Evolutionary conservation across 2,888 invertebrate genomes (phyloP), one percentile per base, ranked within the genome.

Genomic region (Bellardia bayeri): DNA sequence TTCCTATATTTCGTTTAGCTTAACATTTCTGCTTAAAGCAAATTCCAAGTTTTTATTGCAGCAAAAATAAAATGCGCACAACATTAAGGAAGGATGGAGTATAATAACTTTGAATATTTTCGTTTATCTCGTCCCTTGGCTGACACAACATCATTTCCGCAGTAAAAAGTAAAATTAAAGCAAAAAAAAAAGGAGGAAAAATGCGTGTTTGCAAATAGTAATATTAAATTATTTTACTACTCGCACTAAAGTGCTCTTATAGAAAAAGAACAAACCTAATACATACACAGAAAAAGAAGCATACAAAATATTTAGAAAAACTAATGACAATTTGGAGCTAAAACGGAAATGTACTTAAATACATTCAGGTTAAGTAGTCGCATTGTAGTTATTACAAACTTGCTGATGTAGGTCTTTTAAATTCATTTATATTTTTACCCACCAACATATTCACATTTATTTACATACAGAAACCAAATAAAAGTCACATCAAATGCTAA

Each of bases 331-430:
- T 68, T 82, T 68, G 69, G 63, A 71, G 30, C 54, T 23, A 51
- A 64, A 83, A 58, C 80, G 61, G 74, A 80, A 85, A 74, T 61
- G n/a, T 71, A 54, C 83, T 83, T 76, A 45, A 45, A 45, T 45
- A 42, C 5, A 75, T 82, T 82, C 61, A 76, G 68, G 56, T 74
- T 66, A 61, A 74, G 66, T 84, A 61, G 23, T 71, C 16, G 23
- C 9, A 61, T 71, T 78, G 23, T 49, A 51, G 76, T 63, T 69
- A 69, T 68, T 16, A 56, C 61, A 69, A 63, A 74, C 49, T 83
- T 84, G 79, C 84, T 84, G 87, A 83, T 61, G 66, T 45, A 81
- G 71, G 68, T 68, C 74, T 68, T 80, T 69, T 56, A 75, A 80
- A 63, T 80, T 72, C 56, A 68, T 54, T 74, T 63, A 56, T 75